Percentiles rank a stretch among this genome's conserved stretches.
Conservation (phyloP, 2,888 invertebrate species). For the Leucozona laternaria region DNA sequence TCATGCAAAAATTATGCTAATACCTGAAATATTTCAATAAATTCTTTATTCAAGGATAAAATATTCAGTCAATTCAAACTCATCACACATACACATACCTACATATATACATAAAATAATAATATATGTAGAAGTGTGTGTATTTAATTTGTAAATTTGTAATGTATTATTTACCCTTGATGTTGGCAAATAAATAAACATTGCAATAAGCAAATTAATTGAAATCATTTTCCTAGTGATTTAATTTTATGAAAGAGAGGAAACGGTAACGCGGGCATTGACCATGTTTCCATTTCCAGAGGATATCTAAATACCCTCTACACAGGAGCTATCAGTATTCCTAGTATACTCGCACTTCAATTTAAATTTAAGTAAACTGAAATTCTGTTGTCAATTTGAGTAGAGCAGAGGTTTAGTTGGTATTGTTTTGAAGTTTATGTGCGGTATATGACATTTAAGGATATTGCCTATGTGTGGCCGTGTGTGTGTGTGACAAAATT, state of each 20-base stretch:
- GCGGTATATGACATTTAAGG: conserved; percentile 19
- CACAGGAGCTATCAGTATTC: background rate
- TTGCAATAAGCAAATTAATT: conserved; percentile 71
- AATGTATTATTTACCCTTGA: conserved; percentile 30
- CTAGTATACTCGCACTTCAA: background rate
- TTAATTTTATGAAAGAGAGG: conserved; percentile 36
- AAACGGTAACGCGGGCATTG: background rate
- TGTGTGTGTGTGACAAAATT: background rate
- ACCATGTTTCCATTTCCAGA: background rate
- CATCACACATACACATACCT: background rate
- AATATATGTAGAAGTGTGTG: background rate
- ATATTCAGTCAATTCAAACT: conserved; percentile 23
- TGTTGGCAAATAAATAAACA: conserved; percentile 68
- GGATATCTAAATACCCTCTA: background rate
- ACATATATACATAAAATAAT: background rate
- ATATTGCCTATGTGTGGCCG: too few species aligned
- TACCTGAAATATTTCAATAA: conserved; percentile 68
- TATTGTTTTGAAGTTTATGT: conserved; percentile 15
- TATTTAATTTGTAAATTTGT: background rate
- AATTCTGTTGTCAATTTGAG: conserved; percentile 26
- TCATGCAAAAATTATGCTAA: conserved; percentile 70
- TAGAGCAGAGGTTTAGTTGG: background rate
- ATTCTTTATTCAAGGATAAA: conserved; percentile 38
- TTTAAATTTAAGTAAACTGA: background rate
- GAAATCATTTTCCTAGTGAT: conserved; percentile 68